phyloP scores from a whole-genome alignment of 2,888 invertebrate species.

The Ormyrus pomaceus region DNA sequence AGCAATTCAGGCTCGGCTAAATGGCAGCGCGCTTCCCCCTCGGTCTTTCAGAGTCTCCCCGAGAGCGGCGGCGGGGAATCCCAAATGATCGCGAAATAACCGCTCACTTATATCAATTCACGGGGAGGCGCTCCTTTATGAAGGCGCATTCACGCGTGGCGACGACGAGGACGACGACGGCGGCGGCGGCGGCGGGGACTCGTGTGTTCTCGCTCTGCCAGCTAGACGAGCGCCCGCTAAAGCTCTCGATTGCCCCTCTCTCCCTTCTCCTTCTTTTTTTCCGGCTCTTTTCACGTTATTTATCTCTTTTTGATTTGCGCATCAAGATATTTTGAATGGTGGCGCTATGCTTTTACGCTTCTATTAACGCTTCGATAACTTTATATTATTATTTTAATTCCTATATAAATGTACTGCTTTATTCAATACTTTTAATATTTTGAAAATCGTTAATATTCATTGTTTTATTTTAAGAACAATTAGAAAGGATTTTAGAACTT shows the following conservation, averaged over 20 bases:
- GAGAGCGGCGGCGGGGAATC: slow-evolving; percentile 61
- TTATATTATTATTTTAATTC: no score
- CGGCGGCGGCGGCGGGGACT: neutral
- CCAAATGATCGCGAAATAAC: slow-evolving; percentile 75
- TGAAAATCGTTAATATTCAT: no score
- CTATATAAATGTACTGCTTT: no score
- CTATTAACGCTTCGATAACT: no score
- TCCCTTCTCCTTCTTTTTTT: neutral
- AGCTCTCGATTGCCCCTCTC: slow-evolving; percentile 20
- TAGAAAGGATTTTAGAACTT: no score
- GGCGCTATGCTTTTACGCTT: no score
- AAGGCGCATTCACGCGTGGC: slow-evolving; percentile 73
- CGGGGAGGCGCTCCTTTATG: slow-evolving; percentile 69
- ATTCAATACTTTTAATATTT: no score
- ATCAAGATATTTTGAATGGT: no score
- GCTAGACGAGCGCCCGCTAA: slow-evolving; percentile 1
- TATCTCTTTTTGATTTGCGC: no score
- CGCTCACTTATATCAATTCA: slow-evolving; percentile 75
- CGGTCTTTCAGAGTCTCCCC: slow-evolving; percentile 18
- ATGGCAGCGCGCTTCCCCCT: slow-evolving; percentile 34
- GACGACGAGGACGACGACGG: slow-evolving; percentile 8
- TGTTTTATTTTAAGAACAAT: no score
- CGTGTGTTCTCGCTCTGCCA: neutral
- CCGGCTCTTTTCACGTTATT: no score
- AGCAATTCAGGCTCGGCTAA: slow-evolving; percentile 28